These are phyloP conservation scores for Eristalinus aeneus DNA, from an alignment of 2,888 invertebrate genomes.

Conservation along the genomic window DNA sequence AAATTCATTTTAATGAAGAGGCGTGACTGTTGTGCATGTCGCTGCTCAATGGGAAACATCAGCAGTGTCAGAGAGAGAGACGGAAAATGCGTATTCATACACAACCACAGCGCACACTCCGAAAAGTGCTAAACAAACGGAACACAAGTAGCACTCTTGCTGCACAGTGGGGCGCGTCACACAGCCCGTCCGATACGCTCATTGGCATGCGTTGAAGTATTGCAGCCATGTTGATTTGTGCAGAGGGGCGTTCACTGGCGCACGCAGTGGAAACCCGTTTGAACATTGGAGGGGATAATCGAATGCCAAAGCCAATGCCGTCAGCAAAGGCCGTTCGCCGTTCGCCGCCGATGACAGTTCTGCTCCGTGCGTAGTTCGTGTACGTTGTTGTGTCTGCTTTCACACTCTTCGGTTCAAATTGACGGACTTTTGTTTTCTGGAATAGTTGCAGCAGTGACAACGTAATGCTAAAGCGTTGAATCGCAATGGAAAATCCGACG, in stretches of 20 bases:
- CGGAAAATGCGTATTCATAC: background rate
- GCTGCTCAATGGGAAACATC: background rate
- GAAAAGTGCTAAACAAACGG: constrained; percentile 36
- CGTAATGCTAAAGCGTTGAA: constrained; percentile 55
- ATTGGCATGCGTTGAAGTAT: constrained; percentile 65
- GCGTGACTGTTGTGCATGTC: constrained; percentile 53
- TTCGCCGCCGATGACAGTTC: constrained; percentile 56
- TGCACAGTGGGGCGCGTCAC: constrained; percentile 41
- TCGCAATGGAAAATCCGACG: constrained; percentile 59
- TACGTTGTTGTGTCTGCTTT: constrained; percentile 41
- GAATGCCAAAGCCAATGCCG: constrained; percentile 42
- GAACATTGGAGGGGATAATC: constrained; percentile 59
- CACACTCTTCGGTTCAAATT: background rate
- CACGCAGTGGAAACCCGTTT: constrained; percentile 56
- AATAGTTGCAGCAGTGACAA: constrained; percentile 8
- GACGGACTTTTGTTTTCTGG: background rate
- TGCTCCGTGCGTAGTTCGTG: constrained; percentile 58
- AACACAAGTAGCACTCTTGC: constrained; percentile 20
- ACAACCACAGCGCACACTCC: constrained; percentile 1
- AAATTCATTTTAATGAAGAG: constrained; percentile 69
- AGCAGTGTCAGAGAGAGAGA: background rate
- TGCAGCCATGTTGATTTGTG: constrained; percentile 68
- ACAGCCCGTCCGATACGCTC: constrained; percentile 35
- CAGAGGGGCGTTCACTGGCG: constrained; percentile 61
- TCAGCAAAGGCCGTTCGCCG: constrained; percentile 34